Evolutionary conservation across 2,888 invertebrate genomes (phyloP), one percentile per base, ranked within the genome.

Genomic region (Eupithecia subfuscata): DNA sequence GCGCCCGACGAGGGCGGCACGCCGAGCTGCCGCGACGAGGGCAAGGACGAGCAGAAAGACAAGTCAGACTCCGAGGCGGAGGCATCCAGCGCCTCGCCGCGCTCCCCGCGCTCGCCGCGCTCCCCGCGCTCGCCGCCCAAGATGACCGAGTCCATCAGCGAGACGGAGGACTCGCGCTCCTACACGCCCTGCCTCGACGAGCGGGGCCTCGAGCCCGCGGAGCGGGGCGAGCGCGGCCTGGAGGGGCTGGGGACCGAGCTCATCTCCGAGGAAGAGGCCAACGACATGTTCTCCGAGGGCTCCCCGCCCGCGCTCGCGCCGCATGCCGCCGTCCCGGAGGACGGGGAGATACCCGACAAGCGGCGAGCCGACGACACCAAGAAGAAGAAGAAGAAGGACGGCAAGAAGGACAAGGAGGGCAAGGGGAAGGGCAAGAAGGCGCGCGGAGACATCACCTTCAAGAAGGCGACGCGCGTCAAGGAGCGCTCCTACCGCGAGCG

Each of bases 181-280:
- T 97, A 97, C 87, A 97, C 97, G 71, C 97, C 97, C 0, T 97
- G 97, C 82, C 93, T 97, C 73, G 97, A 97, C 88, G 97, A 97
- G 87, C 56, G 56, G 22, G 56, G 56, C n/a, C 56, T 56, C 2
- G 63, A 63, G 63, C 81, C 90, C 52, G 94, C 92, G 74, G 92
- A 90, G n/a, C 90, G 88, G 3, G 45, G 3, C 43, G 45, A 48
- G 45, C 45, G 45, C 64, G 95, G 93, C 1, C 88, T 96, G 74
- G 95, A 94, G 82, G 97, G 96, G 3, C 95, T 97, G 79, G 97
- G 96, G 83, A 97, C 97, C 0, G 97, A 97, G 90, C 93, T 97
- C 88, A 97, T 97, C 82, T 97, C 97, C 0, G 97, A 97, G 85
- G 97, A 97, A 79, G 97, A 96, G 84, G 96, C 96, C 67, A 95